A percentile compares a stretch with the other conserved stretches of the same genome.
These are phyloP conservation scores for Helarctos malayanus DNA, from an alignment of 2,797 vertebrate genomes.

Conservation along the genomic window DNA sequence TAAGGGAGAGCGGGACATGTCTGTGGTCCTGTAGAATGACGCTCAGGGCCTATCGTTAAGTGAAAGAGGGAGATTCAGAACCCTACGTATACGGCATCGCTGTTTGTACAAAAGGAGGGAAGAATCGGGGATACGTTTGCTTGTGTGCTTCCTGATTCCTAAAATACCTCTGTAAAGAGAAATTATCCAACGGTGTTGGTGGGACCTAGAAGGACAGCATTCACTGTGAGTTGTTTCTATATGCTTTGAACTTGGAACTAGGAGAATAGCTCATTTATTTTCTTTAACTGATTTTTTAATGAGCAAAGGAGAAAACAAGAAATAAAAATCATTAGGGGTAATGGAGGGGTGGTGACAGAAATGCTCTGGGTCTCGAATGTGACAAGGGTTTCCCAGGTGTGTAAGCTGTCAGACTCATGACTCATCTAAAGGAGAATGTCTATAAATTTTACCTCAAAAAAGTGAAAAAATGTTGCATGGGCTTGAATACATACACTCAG, in stretches of 20 bases:
- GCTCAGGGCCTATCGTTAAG: background rate
- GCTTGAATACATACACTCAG: background rate
- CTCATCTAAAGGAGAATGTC: background rate
- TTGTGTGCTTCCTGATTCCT: background rate
- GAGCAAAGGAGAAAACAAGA: background rate
- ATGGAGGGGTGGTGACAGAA: background rate
- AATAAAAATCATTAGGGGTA: background rate
- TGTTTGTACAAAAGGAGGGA: background rate
- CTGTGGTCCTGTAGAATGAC: fast-evolving
- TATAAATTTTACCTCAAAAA: background rate
- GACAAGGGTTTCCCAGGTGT: background rate
- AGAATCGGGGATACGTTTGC: no score
- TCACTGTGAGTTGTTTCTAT: background rate
- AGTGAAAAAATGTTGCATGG: background rate
- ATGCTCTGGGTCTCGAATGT: background rate
- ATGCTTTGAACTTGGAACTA: background rate
- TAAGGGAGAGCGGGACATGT: no score
- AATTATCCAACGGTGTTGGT: background rate
- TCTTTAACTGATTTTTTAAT: background rate
- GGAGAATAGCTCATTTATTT: background rate
- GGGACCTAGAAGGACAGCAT: background rate
- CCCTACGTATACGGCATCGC: fast-evolving
- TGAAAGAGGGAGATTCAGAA: background rate
- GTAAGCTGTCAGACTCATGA: fast-evolving
- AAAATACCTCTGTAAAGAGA: background rate